Evolutionary conservation across 2,797 vertebrate genomes (phyloP).

Genomic region (Graptemys geographica): DNA sequence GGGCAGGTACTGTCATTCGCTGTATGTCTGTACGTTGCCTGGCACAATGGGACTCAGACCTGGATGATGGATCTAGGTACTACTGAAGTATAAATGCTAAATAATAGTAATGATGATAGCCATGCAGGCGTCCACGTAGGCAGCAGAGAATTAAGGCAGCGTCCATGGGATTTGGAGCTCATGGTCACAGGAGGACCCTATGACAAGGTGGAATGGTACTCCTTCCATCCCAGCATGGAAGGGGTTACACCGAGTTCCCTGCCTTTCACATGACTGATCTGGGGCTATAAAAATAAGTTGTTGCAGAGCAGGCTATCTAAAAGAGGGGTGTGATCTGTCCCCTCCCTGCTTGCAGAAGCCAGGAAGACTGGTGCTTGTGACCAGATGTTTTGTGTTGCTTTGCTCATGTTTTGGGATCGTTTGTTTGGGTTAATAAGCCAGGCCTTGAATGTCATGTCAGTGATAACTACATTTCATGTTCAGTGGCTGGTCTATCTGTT

Average conservation of each 20-base stretch:
- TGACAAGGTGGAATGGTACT: no score
- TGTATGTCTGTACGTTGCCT: background rate
- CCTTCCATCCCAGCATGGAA: no score
- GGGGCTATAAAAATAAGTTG: background rate
- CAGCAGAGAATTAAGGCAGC: no score
- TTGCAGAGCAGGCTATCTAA: background rate
- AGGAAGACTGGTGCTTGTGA: background rate
- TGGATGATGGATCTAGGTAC: background rate
- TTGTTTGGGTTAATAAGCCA: background rate
- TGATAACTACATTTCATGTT: background rate
- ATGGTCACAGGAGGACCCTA: no score
- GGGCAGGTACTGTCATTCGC: conserved; percentile 6
- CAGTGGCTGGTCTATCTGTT: background rate
- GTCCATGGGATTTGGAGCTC: no score
- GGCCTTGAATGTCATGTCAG: background rate
- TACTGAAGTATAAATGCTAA: background rate
- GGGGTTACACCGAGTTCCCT: no score
- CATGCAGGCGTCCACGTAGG: no score
- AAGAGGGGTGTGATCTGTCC: background rate
- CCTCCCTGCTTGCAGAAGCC: background rate
- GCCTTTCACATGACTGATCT: background rate
- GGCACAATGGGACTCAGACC: background rate
- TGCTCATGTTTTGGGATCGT: background rate
- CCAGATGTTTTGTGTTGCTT: background rate
- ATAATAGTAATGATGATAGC: background rate